A percentile compares a stretch with the other conserved stretches of the same genome.
Conservation (phyloP, 2,113 vertebrate species). For the Hippocampus abdominalis region DNA sequence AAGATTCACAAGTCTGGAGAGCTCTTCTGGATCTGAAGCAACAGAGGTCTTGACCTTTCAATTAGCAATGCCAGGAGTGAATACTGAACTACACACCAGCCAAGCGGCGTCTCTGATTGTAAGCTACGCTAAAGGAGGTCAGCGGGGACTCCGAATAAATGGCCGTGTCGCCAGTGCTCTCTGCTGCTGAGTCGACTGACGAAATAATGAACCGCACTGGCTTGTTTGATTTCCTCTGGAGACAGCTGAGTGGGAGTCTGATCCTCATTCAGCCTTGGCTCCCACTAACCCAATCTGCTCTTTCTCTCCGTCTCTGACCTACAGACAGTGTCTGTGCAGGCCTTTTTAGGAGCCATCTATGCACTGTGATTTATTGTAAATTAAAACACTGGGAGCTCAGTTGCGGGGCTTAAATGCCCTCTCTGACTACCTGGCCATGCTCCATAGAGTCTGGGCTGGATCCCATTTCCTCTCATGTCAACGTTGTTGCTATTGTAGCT, state of each 20-base stretch:
- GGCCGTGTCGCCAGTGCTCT: constrained; percentile 54
- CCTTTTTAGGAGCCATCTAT: constrained; percentile 58
- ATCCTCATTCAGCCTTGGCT: constrained; percentile 54
- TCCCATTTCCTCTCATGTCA: constrained; percentile 62
- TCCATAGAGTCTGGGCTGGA: constrained; percentile 58
- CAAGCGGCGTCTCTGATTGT: constrained; percentile 25
- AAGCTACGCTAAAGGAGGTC: constrained; percentile 38
- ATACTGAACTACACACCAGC: constrained; percentile 35
- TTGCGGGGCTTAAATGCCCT: constrained; percentile 61
- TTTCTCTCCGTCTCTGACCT: constrained; percentile 50
- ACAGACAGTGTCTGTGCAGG: constrained; percentile 40
- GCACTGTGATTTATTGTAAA: constrained; percentile 69
- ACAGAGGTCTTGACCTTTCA: constrained; percentile 30
- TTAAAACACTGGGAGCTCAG: constrained; percentile 66
- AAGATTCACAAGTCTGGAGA: background rate
- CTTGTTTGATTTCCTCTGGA: constrained; percentile 70
- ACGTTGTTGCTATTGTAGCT: constrained; percentile 45
- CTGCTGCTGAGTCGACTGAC: constrained; percentile 55
- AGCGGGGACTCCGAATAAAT: constrained; percentile 55
- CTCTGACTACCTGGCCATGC: constrained; percentile 44
- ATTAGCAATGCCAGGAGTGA: constrained; percentile 9
- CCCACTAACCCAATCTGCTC: constrained; percentile 64
- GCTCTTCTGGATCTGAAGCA: constrained; percentile 27
- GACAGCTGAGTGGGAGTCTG: constrained; percentile 65
- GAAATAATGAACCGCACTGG: constrained; percentile 64